Evolutionary conservation across 2,797 vertebrate species (phyloP).

Genomic region (Caiman crocodilus): DNA sequence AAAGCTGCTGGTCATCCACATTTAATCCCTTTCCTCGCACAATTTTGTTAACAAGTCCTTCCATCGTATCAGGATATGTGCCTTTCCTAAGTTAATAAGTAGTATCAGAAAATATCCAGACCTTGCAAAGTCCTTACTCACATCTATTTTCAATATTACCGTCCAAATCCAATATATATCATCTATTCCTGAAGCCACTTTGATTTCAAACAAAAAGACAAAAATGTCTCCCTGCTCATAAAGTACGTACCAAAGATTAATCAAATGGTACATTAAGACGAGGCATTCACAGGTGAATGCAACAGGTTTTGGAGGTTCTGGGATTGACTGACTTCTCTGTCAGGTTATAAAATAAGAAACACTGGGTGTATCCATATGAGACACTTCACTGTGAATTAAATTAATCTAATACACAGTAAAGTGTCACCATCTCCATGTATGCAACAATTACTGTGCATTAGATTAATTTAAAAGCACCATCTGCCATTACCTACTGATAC

Average conservation of each 20-base stretch:
- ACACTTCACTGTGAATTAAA: no score
- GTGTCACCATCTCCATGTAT: no score
- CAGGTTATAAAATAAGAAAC: not conserved
- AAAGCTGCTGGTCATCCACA: not conserved
- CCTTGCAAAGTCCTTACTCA: conserved; percentile 24
- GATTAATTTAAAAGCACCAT: no score
- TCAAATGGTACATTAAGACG: conserved; percentile 45
- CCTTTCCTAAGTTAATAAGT: conserved; percentile 11
- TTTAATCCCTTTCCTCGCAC: conserved; percentile 1
- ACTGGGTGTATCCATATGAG: no score
- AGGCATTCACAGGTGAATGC: conserved; percentile 18
- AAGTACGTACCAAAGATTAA: conserved; percentile 10
- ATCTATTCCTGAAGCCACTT: conserved; percentile 20
- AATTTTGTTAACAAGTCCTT: conserved; percentile 9
- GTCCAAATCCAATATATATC: conserved; percentile 33
- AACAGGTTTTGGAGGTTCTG: not conserved
- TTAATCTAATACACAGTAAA: no score
- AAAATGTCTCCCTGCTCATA: conserved; percentile 14
- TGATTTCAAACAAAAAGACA: conserved; percentile 21
- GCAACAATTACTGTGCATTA: no score
- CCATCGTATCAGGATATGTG: not conserved
- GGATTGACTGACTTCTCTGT: not conserved
- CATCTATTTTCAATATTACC: conserved; percentile 37
- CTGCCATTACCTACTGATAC: no score
- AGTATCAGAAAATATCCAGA: conserved; percentile 28